Conservation (phyloP, 2,888 invertebrate genomes). For the Drosophila austrosaltans region DNA sequence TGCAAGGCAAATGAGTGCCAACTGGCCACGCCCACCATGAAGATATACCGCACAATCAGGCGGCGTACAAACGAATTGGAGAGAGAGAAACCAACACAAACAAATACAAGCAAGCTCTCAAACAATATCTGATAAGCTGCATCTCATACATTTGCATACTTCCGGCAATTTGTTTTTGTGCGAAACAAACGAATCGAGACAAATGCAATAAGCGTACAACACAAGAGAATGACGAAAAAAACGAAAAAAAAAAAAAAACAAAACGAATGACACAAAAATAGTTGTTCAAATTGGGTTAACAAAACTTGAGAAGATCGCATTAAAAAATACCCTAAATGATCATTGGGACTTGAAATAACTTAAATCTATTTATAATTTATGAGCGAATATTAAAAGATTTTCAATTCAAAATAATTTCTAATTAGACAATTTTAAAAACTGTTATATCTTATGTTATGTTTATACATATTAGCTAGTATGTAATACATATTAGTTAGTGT, state of each 20-base stretch:
- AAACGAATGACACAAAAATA: constrained; percentile 21
- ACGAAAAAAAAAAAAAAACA: background rate
- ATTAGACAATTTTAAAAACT: no score
- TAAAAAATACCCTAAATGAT: background rate
- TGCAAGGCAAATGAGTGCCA: constrained; percentile 75
- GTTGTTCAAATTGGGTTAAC: background rate
- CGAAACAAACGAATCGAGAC: constrained; percentile 76
- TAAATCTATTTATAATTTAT: background rate
- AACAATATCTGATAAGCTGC: constrained; percentile 79
- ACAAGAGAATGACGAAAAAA: constrained; percentile 29
- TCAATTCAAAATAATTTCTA: no score
- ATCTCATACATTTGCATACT: constrained; percentile 77
- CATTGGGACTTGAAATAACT: background rate
- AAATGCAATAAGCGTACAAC: constrained; percentile 74
- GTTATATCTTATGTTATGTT: no score
- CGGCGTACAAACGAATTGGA: constrained; percentile 12
- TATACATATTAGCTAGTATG: no score
- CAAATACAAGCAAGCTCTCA: constrained; percentile 56
- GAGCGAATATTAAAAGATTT: no score
- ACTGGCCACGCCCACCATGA: constrained; percentile 49
- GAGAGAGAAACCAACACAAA: constrained; percentile 22
- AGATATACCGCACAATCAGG: constrained; percentile 13
- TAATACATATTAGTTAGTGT: no score
- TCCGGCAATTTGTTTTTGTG: constrained; percentile 78
- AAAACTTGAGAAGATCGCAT: background rate